Conservation (phyloP, 2,113 vertebrate species). For the Austrofundulus limnaeus region DNA sequence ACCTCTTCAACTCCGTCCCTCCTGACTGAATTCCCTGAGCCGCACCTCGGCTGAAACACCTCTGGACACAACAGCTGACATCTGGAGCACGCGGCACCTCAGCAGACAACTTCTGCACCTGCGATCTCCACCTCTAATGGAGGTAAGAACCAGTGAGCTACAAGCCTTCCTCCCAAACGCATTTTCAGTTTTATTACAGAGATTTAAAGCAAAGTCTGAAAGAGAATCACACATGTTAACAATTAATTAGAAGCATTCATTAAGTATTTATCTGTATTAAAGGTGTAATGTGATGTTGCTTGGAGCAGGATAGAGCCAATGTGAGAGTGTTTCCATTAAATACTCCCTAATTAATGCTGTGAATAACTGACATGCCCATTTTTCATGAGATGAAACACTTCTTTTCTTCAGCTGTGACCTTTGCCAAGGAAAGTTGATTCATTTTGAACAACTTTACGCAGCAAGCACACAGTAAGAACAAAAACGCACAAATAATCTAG, state of each 20-base stretch:
- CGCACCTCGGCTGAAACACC: constrained; percentile 55
- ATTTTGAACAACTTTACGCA: constrained; percentile 30
- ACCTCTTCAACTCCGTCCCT: constrained; percentile 20
- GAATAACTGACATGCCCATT: constrained; percentile 74
- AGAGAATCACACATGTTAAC: constrained; percentile 73
- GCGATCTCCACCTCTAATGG: background rate
- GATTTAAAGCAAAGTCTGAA: constrained; percentile 62
- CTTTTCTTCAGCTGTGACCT: constrained; percentile 63
- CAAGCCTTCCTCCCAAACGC: constrained; percentile 10
- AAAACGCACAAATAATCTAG: constrained; percentile 1
- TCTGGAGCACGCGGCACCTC: constrained; percentile 42
- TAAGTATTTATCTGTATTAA: constrained; percentile 79
- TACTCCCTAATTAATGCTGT: constrained; percentile 73
- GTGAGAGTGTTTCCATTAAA: constrained; percentile 77
- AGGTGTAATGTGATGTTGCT: constrained; percentile 76
- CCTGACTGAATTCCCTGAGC: constrained; percentile 57
- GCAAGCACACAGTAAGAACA: constrained; percentile 8
- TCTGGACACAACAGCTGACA: constrained; percentile 60
- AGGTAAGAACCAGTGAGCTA: background rate
- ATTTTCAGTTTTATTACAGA: constrained; percentile 18
- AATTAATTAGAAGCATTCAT: constrained; percentile 72
- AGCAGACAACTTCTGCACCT: constrained; percentile 40
- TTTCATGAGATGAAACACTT: constrained; percentile 63
- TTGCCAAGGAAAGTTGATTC: constrained; percentile 59
- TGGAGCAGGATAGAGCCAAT: constrained; percentile 61